Base-by-base conservation (phyloP, 2,113 vertebrate genomes). In the Anseranas semipalmata region DNA sequence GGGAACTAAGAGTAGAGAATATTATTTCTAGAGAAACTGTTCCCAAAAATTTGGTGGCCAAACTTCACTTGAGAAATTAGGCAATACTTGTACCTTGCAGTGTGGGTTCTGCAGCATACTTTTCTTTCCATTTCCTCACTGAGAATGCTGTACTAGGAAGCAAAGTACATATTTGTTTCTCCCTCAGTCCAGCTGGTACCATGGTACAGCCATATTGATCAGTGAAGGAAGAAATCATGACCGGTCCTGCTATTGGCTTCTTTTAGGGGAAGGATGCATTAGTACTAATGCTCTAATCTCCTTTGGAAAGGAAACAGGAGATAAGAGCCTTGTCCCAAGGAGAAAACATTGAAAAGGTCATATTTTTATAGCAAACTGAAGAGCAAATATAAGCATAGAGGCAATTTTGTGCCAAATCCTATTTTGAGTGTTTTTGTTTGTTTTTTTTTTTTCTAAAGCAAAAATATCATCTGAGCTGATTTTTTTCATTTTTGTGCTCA, bases 291-390 rank as follows among this genome's bases (percentile, higher is more conserved):
- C 12, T 4, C 55, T 95, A 95, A 96, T 91, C 90, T 92, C 52
- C 65, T 71, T 79, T 96, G 88, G 87, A 96, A 94, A 94, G 41
- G 45, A 85, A 85, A 91, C 28, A 30, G 2, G 3, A 92, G 73
- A 76, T 60, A 96, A 95, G 81, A 89, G 50, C 59, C 70, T 96
- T 6, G 7, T 92, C 50, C 58, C 74, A 91, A 95, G 87, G 92
- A 95, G 91, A 95, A 95, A 96, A 93, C 62, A 89, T 33, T 82
- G 58, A 63, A 95, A 96, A 96, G 96, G 95, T 96, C 96, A 91
- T 79, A 90, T 95, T 95, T 92, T 87, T 91, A 93, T 65, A 96
- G 93, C 70, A 87, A 92, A 95, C 52, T 75, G 62, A 79, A 93
- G 37, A 97, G 70, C 70, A 94, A 95, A 95, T 87, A 58, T 9